Percentiles rank a stretch among this genome's conserved stretches.
phyloP scores from a whole-genome alignment of 2,888 invertebrate genomes.

The Agapetus fuscipes region DNA sequence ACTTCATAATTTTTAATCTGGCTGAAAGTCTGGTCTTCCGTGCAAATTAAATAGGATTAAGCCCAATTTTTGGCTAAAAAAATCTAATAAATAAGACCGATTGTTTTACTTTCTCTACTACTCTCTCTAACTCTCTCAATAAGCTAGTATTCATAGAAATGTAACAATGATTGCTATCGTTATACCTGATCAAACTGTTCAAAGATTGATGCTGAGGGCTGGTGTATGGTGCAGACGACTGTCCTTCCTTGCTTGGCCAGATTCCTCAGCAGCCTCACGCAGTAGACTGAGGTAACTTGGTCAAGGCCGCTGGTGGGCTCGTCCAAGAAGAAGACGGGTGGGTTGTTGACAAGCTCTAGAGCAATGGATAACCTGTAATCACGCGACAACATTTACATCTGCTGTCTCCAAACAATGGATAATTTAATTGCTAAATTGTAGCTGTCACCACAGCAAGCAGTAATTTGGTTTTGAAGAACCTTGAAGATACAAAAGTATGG shows the following conservation, averaged over 20 bases:
- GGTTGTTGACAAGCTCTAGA: slow-evolving; percentile 73
- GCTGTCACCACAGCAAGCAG: no score
- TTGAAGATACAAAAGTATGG: no score
- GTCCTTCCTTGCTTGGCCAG: slow-evolving; percentile 55
- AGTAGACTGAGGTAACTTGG: slow-evolving; percentile 53
- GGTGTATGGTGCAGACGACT: slow-evolving; percentile 62
- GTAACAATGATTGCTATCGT: no score
- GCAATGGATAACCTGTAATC: slow-evolving; percentile 59
- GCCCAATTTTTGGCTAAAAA: no score
- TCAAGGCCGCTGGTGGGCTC: slow-evolving; percentile 71
- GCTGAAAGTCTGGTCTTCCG: no score
- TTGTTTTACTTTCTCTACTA: no score
- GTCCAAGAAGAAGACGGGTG: slow-evolving; percentile 73
- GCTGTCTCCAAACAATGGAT: not conserved
- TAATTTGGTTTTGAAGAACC: no score
- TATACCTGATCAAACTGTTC: slow-evolving; percentile 52
- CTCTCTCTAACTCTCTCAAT: no score
- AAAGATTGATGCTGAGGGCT: slow-evolving; percentile 56
- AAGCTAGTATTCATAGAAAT: no score
- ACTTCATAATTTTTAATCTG: no score
- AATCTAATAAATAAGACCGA: no score
- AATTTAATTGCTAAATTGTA: not conserved
- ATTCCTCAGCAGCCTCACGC: slow-evolving; percentile 46
- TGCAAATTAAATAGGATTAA: no score
- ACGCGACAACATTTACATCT: not conserved